Conservation (phyloP, 2,797 vertebrate genomes). For the Manis javanica region DNA sequence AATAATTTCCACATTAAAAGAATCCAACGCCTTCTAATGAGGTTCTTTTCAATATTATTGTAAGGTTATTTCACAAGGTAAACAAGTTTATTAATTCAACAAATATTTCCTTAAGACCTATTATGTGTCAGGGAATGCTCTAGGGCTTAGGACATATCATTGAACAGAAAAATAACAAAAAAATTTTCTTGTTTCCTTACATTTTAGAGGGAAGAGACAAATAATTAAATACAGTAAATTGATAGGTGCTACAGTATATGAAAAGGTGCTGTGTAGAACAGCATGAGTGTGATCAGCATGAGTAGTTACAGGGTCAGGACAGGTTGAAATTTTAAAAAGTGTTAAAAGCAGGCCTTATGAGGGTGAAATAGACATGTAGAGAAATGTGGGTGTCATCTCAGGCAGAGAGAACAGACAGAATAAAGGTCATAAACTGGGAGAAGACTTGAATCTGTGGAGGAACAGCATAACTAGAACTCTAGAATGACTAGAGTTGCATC, state of each 20-base stretch:
- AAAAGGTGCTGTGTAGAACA: not conserved
- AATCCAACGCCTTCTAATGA: not conserved
- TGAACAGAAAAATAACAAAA: not conserved
- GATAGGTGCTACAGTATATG: not conserved
- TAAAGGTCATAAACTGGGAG: not conserved
- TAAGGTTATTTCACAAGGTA: not conserved
- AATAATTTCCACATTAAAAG: not conserved
- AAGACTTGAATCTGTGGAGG: not conserved
- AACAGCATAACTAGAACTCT: not conserved
- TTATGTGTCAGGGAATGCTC: not conserved
- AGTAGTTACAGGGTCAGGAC: not conserved
- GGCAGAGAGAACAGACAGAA: not conserved
- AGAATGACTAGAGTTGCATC: not conserved
- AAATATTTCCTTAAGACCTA: not conserved
- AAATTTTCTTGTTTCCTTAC: not conserved
- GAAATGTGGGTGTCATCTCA: not conserved
- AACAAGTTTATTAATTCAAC: slow-evolving; percentile 29
- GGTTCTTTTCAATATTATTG: not conserved
- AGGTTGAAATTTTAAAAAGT: not conserved
- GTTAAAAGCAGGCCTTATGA: not conserved
- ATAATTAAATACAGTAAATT: not conserved
- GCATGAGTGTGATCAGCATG: not conserved
- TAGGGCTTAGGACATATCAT: not conserved
- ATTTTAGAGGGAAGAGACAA: not conserved
- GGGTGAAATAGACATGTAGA: not conserved